These are phyloP conservation scores for Anoplolepis gracilipes DNA, from an alignment of 1,140 invertebrate genomes.

Conservation along the genomic window DNA sequence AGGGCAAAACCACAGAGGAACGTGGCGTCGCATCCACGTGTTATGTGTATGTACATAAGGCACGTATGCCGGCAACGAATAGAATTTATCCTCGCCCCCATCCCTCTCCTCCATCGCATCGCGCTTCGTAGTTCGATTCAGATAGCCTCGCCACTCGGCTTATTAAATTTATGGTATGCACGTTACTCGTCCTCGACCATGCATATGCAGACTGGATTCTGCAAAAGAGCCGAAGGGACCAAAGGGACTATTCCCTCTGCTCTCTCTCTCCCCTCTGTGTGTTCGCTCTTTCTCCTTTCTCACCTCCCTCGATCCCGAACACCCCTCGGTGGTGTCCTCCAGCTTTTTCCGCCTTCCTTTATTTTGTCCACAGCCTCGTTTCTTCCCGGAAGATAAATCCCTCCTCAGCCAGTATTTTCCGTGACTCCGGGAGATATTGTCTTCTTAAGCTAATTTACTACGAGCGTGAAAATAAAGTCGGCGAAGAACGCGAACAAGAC, in stretches of 20 bases:
- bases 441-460: constrained; percentile 52
- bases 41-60: constrained; percentile 53
- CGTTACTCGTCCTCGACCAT: constrained; percentile 70
- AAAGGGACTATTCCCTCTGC: constrained; percentile 10
- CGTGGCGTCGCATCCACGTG: constrained; percentile 50
- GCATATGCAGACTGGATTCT: constrained; percentile 57
- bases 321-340: not conserved
- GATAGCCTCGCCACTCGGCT: constrained; percentile 75
- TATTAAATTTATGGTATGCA: constrained; percentile 79
- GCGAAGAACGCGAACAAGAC: not conserved
- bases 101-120: constrained; percentile 58
- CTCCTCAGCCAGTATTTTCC: constrained; percentile 15
- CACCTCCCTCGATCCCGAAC: not conserved
- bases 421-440: constrained; percentile 47
- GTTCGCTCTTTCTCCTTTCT: constrained; percentile 10
- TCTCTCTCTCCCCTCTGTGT: constrained; percentile 29
- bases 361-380: constrained; percentile 5
- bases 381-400: constrained; percentile 23
- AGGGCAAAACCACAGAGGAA: constrained; percentile 57
- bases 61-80: constrained; percentile 74
- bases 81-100: constrained; percentile 71
- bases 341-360: not conserved
- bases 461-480: constrained; percentile 45
- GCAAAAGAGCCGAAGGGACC: constrained; percentile 59
- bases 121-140: constrained; percentile 78